Conservation (phyloP, 2,113 vertebrate species). For the Barnardius zonarius region DNA sequence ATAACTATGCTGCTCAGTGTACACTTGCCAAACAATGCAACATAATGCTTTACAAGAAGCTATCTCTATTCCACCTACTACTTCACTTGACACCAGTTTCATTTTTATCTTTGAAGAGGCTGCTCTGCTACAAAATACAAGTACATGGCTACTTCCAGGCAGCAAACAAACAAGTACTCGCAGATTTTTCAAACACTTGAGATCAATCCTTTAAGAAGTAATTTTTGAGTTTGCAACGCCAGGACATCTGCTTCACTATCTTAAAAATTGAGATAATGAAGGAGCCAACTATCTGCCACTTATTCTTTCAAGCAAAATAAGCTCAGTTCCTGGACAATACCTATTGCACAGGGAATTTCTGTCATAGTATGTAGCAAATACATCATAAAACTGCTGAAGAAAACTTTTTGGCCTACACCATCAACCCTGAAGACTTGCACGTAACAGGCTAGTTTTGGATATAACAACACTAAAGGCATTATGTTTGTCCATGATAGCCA, state of each 20-base stretch:
- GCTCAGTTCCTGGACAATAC: neutral
- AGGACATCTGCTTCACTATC: neutral
- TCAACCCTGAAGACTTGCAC: neutral
- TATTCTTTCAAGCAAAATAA: neutral
- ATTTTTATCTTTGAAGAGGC: neutral
- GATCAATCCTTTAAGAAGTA: neutral
- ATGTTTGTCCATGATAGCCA: neutral
- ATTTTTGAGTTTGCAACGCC: neutral
- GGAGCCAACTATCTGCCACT: neutral
- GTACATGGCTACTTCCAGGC: neutral
- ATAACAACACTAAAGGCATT: neutral
- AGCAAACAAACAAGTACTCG: neutral
- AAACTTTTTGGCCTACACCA: neutral
- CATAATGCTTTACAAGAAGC: neutral
- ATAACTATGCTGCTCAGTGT: neutral
- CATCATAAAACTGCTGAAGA: neutral
- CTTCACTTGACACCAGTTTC: neutral
- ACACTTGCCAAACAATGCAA: neutral
- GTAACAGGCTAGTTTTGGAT: neutral
- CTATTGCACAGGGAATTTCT: neutral
- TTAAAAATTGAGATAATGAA: neutral
- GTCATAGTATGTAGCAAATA: neutral
- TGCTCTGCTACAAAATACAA: neutral
- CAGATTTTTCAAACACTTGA: neutral
- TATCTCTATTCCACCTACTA: neutral